phyloP scores from a whole-genome alignment of 2,113 vertebrate species.

The Aviceda subcristata region DNA sequence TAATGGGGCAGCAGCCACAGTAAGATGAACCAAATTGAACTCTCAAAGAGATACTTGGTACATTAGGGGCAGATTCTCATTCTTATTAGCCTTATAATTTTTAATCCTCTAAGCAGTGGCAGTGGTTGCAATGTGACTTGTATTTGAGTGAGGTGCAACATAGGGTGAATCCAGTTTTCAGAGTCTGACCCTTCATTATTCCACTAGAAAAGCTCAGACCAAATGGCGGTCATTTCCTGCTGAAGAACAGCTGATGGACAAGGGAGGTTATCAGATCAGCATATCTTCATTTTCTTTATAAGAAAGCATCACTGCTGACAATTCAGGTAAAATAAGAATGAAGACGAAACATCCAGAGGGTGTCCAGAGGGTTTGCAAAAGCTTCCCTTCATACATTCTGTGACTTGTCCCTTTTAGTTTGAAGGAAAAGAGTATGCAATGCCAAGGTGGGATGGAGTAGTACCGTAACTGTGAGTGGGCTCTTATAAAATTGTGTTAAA shows the following conservation, averaged over 20 bases:
- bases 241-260: not conserved
- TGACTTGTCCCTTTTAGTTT: not conserved
- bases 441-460: not conserved
- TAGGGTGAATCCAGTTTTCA: not conserved
- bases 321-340: not conserved
- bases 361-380: not conserved
- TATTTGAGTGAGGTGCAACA: not conserved
- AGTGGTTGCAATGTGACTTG: not conserved
- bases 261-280: not conserved
- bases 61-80: not conserved
- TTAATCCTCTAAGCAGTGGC: not conserved
- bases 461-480: not conserved
- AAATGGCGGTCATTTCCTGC: not conserved
- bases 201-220: not conserved
- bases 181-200: not conserved
- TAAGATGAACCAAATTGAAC: not conserved
- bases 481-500: not conserved
- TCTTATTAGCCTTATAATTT: slow-evolving; percentile 21
- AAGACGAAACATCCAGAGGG: not conserved
- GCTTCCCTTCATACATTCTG: not conserved
- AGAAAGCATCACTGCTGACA: not conserved
- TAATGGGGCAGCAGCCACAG: slow-evolving; percentile 2
- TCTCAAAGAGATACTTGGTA: not conserved
- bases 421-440: not conserved
- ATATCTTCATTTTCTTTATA: not conserved